These are phyloP conservation scores for Xiphophorus birchmanni DNA, from an alignment of 2,797 vertebrate genomes.

Conservation along the genomic window DNA sequence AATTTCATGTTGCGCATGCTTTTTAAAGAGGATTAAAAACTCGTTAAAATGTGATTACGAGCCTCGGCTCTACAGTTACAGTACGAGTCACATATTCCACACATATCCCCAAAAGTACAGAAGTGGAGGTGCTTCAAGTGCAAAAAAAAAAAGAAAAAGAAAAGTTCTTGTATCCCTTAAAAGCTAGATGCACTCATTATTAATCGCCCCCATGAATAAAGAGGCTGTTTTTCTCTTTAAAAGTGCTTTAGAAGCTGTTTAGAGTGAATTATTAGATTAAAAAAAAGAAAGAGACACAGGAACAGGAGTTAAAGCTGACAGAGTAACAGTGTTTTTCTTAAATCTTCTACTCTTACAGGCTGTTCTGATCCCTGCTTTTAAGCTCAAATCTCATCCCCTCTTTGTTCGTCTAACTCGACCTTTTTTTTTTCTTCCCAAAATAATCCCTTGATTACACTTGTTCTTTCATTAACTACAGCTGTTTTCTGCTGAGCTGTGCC, in stretches of 20 bases:
- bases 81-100: conserved; percentile 8
- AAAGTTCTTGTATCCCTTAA: conserved; percentile 16
- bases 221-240: conserved; percentile 31
- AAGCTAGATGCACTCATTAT: conserved; percentile 37
- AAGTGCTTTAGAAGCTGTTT: conserved; percentile 26
- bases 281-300: conserved; percentile 15
- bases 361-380: conserved; percentile 33
- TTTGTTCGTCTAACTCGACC: conserved; percentile 46
- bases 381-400: conserved; percentile 32
- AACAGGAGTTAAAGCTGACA: conserved; percentile 23
- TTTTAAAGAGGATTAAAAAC: conserved; percentile 57
- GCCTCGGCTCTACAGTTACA: conserved; percentile 22
- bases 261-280: conserved; percentile 34
- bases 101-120: conserved; percentile 3
- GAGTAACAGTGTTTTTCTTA: conserved; percentile 30
- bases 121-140: conserved; percentile 3
- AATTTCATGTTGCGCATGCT: conserved; percentile 26
- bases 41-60: conserved; percentile 60
- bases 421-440: conserved; percentile 5
- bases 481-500: conserved; percentile 67
- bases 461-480: conserved; percentile 68
- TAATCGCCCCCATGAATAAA: conserved; percentile 32
- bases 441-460: conserved; percentile 70
- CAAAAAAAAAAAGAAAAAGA: conserved; percentile 3
- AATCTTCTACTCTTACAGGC: conserved; percentile 24